Evolutionary conservation across 2,113 vertebrate species (phyloP).

Genomic region (Lonchura striata): DNA sequence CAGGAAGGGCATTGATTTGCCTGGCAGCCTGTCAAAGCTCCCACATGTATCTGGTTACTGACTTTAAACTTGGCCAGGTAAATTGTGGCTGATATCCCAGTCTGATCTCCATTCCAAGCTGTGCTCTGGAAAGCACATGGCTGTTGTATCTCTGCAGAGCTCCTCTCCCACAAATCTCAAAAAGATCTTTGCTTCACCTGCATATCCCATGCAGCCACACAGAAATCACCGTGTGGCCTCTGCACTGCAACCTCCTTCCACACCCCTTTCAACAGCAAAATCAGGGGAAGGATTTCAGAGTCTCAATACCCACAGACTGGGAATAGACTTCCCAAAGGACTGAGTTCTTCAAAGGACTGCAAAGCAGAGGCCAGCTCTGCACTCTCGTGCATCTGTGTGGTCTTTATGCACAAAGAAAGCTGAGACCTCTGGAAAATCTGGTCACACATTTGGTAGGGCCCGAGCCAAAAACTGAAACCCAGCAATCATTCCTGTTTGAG

Average conservation of each 20-base stretch:
- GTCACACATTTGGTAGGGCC: not conserved
- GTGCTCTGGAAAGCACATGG: accelerated
- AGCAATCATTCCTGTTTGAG: not conserved
- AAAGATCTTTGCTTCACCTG: not conserved
- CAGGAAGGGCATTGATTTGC: not conserved
- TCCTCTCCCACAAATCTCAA: not conserved
- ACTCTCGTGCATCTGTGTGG: not conserved
- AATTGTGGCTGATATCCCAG: not conserved
- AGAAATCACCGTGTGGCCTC: not conserved
- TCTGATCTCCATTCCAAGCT: not conserved
- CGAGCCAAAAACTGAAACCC: not conserved
- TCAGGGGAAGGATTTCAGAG: not conserved
- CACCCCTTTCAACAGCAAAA: not conserved
- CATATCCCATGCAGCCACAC: not conserved
- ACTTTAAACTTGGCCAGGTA: not conserved
- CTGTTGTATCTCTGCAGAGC: not conserved
- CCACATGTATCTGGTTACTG: not conserved
- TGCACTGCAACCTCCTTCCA: not conserved
- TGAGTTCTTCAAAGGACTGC: not conserved
- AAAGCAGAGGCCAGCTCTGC: not conserved
- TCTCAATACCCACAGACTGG: not conserved
- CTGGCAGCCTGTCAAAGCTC: not conserved
- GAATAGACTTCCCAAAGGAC: not conserved
- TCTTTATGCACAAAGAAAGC: not conserved
- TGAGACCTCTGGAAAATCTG: not conserved